A percentile compares a stretch with the other conserved stretches of the same genome.
These are phyloP conservation scores for Mellivora capensis DNA, from an alignment of 2,113 vertebrate genomes.

Conservation along the genomic window DNA sequence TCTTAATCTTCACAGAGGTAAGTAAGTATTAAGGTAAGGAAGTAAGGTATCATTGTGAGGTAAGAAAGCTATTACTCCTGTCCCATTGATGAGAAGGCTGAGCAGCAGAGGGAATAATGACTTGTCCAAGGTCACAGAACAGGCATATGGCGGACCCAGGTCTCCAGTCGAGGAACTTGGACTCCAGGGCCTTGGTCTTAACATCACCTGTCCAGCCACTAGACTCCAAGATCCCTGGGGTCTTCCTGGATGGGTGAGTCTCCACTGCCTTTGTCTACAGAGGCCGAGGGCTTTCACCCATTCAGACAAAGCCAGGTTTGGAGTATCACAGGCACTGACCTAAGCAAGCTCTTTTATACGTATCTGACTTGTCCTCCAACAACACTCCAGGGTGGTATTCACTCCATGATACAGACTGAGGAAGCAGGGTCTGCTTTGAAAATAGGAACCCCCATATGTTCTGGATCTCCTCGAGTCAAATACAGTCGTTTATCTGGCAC, in stretches of 20 bases:
- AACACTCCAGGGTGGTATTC: fast-evolving
- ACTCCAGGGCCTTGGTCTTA: background rate
- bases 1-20: background rate
- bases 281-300: background rate
- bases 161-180: background rate
- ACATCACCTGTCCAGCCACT: background rate
- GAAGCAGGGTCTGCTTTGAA: background rate
- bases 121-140: background rate
- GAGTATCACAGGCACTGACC: background rate
- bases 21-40: too few species aligned
- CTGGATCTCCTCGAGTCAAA: background rate
- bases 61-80: background rate
- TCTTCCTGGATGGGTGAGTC: background rate
- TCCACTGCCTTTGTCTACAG: background rate
- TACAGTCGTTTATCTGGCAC: background rate
- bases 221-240: background rate
- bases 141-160: background rate
- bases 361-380: background rate
- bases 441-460: background rate
- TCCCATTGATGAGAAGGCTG: background rate
- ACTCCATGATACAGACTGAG: background rate
- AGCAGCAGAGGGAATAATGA: background rate
- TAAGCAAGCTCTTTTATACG: background rate
- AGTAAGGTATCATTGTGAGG: too few species aligned
- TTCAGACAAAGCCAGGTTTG: background rate